Evolutionary conservation across 2,888 invertebrate genomes (phyloP).

Genomic region (Incurvaria masculella): DNA sequence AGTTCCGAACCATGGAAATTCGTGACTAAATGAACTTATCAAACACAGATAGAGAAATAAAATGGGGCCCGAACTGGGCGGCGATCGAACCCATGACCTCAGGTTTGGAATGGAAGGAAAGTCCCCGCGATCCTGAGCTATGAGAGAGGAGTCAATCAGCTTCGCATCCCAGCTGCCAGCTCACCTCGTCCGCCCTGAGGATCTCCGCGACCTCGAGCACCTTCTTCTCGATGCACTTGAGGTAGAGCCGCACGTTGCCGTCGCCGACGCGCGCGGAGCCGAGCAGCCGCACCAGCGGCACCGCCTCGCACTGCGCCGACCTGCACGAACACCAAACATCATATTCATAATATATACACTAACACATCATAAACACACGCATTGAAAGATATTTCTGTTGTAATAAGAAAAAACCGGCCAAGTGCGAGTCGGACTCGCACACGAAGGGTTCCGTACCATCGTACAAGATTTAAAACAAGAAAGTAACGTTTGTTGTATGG

Average conservation of each 20-base stretch:
- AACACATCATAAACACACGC: too few relatives aligned
- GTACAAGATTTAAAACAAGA: too few relatives aligned
- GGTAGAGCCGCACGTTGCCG: conserved; percentile 75
- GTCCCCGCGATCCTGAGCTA: conserved; percentile 4
- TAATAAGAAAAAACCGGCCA: too few relatives aligned
- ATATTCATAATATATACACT: too few relatives aligned
- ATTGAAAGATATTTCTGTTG: too few relatives aligned
- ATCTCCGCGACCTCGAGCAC: conserved; percentile 59
- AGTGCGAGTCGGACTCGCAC: too few relatives aligned
- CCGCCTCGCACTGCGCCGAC: conserved; percentile 68
- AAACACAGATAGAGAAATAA: too few relatives aligned
- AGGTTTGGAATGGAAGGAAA: neutral
- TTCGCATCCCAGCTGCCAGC: neutral
- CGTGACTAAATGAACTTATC: neutral
- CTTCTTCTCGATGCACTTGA: conserved; percentile 77
- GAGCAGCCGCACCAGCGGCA: conserved; percentile 67
- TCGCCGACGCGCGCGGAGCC: conserved; percentile 69
- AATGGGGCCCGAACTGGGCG: too few relatives aligned
- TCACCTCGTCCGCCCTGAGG: conserved; percentile 52
- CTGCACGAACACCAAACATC: too few relatives aligned
- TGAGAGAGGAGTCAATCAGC: neutral
- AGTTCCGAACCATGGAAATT: too few relatives aligned
- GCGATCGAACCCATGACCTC: neutral
- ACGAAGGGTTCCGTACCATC: too few relatives aligned
- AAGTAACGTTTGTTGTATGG: too few relatives aligned